phyloP scores from a whole-genome alignment of 2,113 vertebrate genomes.

The Typhlomys cinereus region DNA sequence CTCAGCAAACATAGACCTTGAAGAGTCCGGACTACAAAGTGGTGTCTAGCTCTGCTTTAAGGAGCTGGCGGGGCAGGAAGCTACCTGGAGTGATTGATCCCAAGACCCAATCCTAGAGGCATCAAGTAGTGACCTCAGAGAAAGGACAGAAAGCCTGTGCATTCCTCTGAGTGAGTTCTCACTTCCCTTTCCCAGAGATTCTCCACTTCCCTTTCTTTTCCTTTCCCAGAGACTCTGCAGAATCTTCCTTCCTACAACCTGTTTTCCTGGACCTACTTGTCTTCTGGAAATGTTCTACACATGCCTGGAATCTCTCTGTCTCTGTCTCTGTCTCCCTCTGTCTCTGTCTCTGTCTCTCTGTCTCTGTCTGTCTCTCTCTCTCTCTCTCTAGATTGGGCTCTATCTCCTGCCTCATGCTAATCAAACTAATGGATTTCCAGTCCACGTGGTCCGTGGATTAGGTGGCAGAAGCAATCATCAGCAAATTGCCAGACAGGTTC shows the following conservation, averaged over 20 bases:
- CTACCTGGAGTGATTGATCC: neutral
- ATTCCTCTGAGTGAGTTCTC: too few species aligned
- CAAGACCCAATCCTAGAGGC: rapidly evolving
- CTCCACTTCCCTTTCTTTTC: neutral
- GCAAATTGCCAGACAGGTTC: conserved; percentile 35
- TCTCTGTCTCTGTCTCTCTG: too few species aligned
- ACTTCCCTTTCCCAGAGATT: rapidly evolving
- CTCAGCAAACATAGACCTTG: neutral
- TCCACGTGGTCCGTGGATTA: neutral
- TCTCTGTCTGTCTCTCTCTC: too few species aligned
- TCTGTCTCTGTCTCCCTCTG: too few species aligned
- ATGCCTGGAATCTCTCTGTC: neutral
- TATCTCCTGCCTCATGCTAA: neutral
- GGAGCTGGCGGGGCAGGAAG: rapidly evolving
- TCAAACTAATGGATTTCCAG: neutral
- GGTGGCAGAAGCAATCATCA: neutral
- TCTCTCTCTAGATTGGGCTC: neutral
- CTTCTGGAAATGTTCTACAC: neutral
- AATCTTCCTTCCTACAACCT: neutral
- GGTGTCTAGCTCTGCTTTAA: neutral
- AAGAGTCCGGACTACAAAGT: neutral
- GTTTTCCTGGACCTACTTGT: neutral
- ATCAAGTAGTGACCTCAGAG: neutral
- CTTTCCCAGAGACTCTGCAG: neutral
- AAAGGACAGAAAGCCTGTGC: neutral